Base-by-base conservation (phyloP, 2,113 vertebrate species). In the Dromiciops gliroides region DNA sequence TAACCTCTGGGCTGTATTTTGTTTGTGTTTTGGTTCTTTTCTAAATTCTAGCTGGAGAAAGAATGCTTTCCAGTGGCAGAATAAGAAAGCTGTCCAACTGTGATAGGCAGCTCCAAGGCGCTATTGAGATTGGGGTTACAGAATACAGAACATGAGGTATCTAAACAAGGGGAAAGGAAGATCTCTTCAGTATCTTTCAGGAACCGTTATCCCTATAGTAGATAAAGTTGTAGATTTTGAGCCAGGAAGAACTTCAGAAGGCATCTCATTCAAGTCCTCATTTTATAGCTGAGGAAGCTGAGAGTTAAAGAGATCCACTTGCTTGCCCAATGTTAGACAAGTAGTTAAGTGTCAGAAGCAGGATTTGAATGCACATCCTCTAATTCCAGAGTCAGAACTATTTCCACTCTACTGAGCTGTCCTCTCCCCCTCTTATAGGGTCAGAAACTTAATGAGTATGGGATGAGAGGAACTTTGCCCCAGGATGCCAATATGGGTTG, bases 1-100 rank as follows among this genome's bases (percentile, higher is more conserved):
- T 0, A 12, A 14, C 56, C 89, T 94, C 91, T 37, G 51, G 14
- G 0, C 51, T 95, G 67, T 93, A 67, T 89, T 89, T 90, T 95
- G 67, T 93, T 96, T 97, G 94, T 91, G n/a, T 92, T 94, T 92
- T 93, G 90, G 26, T 95, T 97, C 8, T 51, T 95, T 92, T 90
- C 60, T 56, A 96, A 95, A 94, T 56, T 67, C 2, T 60, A 47
- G 5, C 22, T 94, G 26, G 31, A 51, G 89, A 92, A 90, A 89
- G 52, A 50, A 16, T 19, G 0, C 1, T 8, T 93, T 48, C 75
- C 26, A 10, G 6, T 50, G 37, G 19, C 92, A 91, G 95, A 47
- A 93, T 90, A 10, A 53, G 49, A 95, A 95, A 93, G 47, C 52
- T 94, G 8, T 14, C 0, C 24, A 92, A 90, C 51, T 37, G 19